phyloP scores from a whole-genome alignment of 2,888 invertebrate genomes.

The Scaptomyza polygonia region DNA sequence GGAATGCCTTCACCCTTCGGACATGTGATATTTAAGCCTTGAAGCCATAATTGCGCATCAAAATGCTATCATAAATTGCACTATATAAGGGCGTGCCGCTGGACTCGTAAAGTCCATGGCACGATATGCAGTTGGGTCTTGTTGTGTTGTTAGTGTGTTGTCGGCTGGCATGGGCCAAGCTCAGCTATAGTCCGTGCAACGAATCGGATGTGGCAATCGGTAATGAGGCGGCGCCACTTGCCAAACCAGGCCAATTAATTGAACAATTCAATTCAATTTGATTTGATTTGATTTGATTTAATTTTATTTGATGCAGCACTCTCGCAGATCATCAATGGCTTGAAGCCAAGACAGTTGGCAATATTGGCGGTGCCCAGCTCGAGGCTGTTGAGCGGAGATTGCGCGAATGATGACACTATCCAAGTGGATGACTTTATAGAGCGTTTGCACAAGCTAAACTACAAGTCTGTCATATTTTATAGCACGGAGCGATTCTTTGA shows the following conservation, averaged over 20 bases:
- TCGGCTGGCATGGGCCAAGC: constrained; percentile 15
- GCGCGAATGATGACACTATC: constrained; percentile 53
- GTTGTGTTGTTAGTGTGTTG: constrained; percentile 7
- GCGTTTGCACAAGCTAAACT: constrained; percentile 76
- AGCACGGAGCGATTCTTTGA: constrained; percentile 79
- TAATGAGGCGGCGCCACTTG: constrained; percentile 30
- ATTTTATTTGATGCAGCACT: constrained; percentile 66
- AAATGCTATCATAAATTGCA: constrained; percentile 45
- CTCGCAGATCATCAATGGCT: constrained; percentile 81
- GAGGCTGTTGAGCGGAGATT: constrained; percentile 22
- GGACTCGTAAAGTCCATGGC: background rate
- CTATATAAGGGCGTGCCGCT: constrained; percentile 49
- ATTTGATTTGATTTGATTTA: constrained; percentile 7
- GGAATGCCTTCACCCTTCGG: constrained; percentile 42
- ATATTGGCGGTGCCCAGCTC: constrained; percentile 65
- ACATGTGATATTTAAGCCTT: constrained; percentile 75
- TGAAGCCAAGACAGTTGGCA: constrained; percentile 76
- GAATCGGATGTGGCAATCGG: constrained; percentile 78
- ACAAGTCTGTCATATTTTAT: constrained; percentile 81
- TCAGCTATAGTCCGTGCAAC: constrained; percentile 52
- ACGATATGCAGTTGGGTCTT: constrained; percentile 27
- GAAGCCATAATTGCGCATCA: constrained; percentile 77
- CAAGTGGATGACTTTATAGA: constrained; percentile 82
- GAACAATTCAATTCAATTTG: constrained; percentile 3
- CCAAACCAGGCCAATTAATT: constrained; percentile 12